Evolutionary conservation across 1,140 invertebrate species (phyloP).

Genomic region (Danaus melanippus): DNA sequence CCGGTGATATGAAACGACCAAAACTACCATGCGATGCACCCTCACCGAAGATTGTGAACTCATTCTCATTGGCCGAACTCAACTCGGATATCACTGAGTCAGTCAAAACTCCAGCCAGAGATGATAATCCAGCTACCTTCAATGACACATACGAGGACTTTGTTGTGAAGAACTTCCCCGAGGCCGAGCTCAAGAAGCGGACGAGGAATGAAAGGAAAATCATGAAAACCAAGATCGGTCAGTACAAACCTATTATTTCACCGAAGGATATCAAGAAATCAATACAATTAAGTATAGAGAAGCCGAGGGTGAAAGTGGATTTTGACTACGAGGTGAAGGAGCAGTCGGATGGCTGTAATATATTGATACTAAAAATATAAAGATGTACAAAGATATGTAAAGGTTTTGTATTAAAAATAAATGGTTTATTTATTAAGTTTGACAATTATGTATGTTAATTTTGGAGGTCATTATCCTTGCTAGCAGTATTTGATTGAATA

Average conservation of each 20-base stretch:
- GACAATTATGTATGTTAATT: no score
- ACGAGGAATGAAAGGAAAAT: constrained; percentile 22
- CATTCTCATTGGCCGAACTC: constrained; percentile 30
- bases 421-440: no score
- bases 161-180: constrained; percentile 32
- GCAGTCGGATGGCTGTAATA: constrained; percentile 55
- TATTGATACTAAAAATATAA: constrained; percentile 48
- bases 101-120: not conserved
- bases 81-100: constrained; percentile 1
- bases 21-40: constrained; percentile 1
- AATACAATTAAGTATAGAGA: constrained; percentile 11
- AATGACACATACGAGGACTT: constrained; percentile 53
- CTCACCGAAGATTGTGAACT: constrained; percentile 31
- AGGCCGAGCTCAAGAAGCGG: constrained; percentile 16
- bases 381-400: constrained; percentile 1
- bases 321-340: constrained; percentile 53
- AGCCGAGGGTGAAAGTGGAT: constrained; percentile 25
- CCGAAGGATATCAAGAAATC: constrained; percentile 16
- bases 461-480: no score
- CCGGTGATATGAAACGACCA: constrained; percentile 3
- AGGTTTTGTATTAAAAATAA: not conserved
- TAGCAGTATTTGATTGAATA: no score
- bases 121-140: constrained; percentile 27
- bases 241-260: constrained; percentile 31
- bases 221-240: constrained; percentile 42